phyloP scores from a whole-genome alignment of 2,888 invertebrate species.

The Lasioglossum zephyrum region DNA sequence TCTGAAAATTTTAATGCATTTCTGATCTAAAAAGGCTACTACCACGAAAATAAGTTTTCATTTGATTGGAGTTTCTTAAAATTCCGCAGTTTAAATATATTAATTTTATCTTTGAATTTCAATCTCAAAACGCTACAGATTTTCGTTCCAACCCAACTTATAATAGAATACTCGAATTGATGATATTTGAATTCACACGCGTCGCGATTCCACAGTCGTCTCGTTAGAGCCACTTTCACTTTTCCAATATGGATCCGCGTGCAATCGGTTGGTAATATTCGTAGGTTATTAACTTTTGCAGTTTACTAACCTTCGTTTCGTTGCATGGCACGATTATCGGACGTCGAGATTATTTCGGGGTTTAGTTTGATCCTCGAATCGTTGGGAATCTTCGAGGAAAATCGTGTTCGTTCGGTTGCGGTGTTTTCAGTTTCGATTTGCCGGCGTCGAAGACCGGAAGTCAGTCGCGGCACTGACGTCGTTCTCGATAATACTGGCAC shows the following conservation, averaged over 20 bases:
- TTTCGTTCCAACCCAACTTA: not conserved
- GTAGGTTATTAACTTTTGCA: not conserved
- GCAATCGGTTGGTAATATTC: not conserved
- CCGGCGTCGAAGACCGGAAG: constrained; percentile 51
- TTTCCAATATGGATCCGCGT: constrained; percentile 12
- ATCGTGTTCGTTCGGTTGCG: constrained; percentile 48
- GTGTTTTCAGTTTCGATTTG: constrained; percentile 42
- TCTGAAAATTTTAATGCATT: too few relatives aligned
- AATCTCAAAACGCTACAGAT: too few relatives aligned
- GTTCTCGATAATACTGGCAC: constrained; percentile 57
- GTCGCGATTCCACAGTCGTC: not conserved
- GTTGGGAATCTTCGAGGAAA: constrained; percentile 25
- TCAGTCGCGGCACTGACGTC: constrained; percentile 42
- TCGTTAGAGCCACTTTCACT: not conserved
- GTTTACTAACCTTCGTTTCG: constrained; percentile 38
- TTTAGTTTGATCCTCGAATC: constrained; percentile 7
- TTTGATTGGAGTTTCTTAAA: too few relatives aligned
- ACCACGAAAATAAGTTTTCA: too few relatives aligned
- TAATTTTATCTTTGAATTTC: too few relatives aligned
- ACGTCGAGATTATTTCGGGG: not conserved
- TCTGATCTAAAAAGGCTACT: too few relatives aligned
- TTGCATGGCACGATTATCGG: constrained; percentile 11
- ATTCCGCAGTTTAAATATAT: too few relatives aligned
- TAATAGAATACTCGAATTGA: not conserved
- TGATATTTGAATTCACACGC: not conserved